Evolutionary conservation across 1,140 invertebrate species (phyloP), one percentile per base, ranked within the genome.

Genomic region (Drosophila ercepeae): DNA sequence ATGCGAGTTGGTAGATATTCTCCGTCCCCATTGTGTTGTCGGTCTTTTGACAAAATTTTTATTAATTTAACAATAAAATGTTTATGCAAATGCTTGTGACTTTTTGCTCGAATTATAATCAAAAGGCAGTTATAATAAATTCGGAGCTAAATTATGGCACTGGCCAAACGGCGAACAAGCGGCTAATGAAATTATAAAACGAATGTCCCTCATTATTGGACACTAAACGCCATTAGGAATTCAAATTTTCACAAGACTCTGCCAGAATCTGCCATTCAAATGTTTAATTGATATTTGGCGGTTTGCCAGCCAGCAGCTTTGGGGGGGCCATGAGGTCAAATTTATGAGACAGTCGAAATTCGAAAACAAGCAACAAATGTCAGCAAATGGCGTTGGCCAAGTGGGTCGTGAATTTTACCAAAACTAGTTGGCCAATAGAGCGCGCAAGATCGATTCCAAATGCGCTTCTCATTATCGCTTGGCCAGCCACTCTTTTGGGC

Each of bases 171-270:
- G 44, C 44, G 44, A 60, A 84, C 81, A 86, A 81, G 69, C 64
- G 69, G 59, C 82, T 88, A 88, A 88, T 88, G 82, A 88, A 88
- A 88, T 88, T 88, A 88, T 88, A 88, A 88, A 88, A 88, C 82
- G 82, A 88, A 88, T 88, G 82, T 88, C 60, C 74, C 77, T 88
- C 82, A 88, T 88, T 88, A 88, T 86, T 64, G 77, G 78, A 88
- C 82, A 89, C 81, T 88, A 88, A 86, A 89, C 32, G 74, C 74
- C 74, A 88, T 88, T 88, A 89, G 60, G 78, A 75, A 88, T 88
- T 88, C 83, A 88, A 88, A 88, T 86, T 70, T 84, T 48, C 58
- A 41, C 64, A 76, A 64, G 69, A 72, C 49, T 41, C n/a, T n/a
- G n/a, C n/a, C n/a, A 75, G 70, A 75, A 74, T 75, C 63, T 49